These are phyloP conservation scores for Neoaliturus tenellus DNA, from an alignment of 2,888 invertebrate species.

Conservation along the genomic window DNA sequence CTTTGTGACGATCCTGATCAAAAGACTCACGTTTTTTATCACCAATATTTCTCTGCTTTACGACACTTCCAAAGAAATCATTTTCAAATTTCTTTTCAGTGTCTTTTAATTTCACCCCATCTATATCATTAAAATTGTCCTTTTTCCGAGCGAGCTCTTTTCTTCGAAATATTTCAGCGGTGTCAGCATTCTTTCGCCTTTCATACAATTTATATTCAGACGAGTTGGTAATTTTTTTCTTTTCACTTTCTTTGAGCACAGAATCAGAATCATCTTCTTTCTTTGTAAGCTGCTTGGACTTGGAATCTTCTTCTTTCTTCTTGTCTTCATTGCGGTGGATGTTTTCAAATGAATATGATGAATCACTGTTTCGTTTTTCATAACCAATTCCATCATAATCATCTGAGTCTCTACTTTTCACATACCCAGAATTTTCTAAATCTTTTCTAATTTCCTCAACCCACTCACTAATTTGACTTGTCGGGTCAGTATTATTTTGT, in stretches of 20 bases:
- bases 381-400: not conserved
- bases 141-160: constrained; percentile 65
- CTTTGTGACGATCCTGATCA: constrained; percentile 66
- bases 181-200: constrained; percentile 68
- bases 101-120: constrained; percentile 59
- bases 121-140: constrained; percentile 61
- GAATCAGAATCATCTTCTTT: constrained; percentile 59
- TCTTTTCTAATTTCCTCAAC: constrained; percentile 43
- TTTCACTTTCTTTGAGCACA: constrained; percentile 56
- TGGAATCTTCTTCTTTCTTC: constrained; percentile 62
- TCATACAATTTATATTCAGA: constrained; percentile 64
- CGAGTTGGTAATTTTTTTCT: constrained; percentile 42
- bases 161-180: constrained; percentile 66
- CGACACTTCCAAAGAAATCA: constrained; percentile 58
- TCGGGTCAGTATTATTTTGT: constrained; percentile 5
- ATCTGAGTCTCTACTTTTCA: constrained; percentile 7
- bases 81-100: constrained; percentile 61
- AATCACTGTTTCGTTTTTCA: not conserved
- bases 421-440: constrained; percentile 32
- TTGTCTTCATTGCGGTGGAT: constrained; percentile 38
- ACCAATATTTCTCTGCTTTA: constrained; percentile 57
- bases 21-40: constrained; percentile 65
- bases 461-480: constrained; percentile 37
- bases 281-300: constrained; percentile 53
- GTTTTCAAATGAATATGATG: not conserved